These are phyloP conservation scores for Heliconius himera DNA, from an alignment of 1,140 invertebrate species.

Conservation along the genomic window DNA sequence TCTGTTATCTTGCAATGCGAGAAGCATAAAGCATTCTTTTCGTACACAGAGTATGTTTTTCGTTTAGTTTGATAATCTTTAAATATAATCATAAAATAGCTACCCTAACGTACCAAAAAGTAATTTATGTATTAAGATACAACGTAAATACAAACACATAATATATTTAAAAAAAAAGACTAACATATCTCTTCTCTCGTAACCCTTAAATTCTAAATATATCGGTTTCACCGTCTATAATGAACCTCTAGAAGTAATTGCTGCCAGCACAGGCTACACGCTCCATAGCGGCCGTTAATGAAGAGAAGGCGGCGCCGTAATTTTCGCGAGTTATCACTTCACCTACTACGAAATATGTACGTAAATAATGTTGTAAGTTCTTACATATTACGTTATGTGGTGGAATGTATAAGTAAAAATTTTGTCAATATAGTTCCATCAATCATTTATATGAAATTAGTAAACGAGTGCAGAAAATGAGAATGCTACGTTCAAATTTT, in stretches of 20 bases:
- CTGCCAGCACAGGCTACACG: conserved; percentile 15
- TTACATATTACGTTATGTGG: not conserved
- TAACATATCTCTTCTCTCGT: not conserved
- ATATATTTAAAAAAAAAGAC: not conserved
- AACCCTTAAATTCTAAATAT: conserved; percentile 1
- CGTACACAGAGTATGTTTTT: too few relatives aligned
- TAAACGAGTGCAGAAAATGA: too few relatives aligned
- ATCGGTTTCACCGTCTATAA: conserved; percentile 23
- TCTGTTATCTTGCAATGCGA: too few relatives aligned
- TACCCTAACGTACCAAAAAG: too few relatives aligned
- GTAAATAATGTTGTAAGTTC: not conserved
- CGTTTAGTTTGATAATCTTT: too few relatives aligned
- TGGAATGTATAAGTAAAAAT: not conserved
- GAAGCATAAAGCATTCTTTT: too few relatives aligned
- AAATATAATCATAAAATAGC: too few relatives aligned
- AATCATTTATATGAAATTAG: too few relatives aligned
- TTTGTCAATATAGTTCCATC: too few relatives aligned
- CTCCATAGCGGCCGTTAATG: conserved; percentile 29
- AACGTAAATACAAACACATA: too few relatives aligned
- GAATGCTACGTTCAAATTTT: too few relatives aligned
- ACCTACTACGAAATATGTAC: not conserved
- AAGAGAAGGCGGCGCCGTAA: conserved; percentile 29
- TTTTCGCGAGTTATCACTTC: conserved; percentile 32
- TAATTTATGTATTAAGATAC: too few relatives aligned
- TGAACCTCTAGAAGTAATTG: conserved; percentile 23